Percentiles rank a stretch among this genome's conserved stretches.
phyloP scores from a whole-genome alignment of 1,140 invertebrate species.

The Vanessa tameamea region DNA sequence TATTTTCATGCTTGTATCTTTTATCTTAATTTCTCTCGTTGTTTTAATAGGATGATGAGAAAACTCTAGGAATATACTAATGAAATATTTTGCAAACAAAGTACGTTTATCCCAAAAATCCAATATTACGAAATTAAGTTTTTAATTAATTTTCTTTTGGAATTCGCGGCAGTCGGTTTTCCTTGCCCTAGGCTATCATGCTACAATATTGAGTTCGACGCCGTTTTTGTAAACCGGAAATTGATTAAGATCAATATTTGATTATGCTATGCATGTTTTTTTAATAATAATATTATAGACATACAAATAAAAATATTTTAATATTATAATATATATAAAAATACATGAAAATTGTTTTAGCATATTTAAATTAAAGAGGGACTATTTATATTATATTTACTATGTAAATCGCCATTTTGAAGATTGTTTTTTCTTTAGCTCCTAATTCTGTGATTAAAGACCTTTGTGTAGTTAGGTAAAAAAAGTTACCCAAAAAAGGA shows the following conservation, averaged over 20 bases:
- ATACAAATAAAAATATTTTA: background rate
- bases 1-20: constrained; percentile 11
- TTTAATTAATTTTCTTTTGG: constrained; percentile 74
- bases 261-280: constrained; percentile 24
- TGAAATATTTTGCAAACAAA: constrained; percentile 55
- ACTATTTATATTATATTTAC: background rate
- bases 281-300: background rate
- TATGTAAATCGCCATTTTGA: background rate
- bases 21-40: constrained; percentile 31
- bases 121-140: constrained; percentile 69
- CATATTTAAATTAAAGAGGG: background rate
- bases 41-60: constrained; percentile 37
- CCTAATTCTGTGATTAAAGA: no score
- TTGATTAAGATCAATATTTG: constrained; percentile 49
- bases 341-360: background rate
- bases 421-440: background rate
- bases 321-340: background rate
- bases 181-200: constrained; percentile 51
- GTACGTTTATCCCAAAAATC: constrained; percentile 57
- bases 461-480: no score
- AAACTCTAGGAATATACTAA: constrained; percentile 39
- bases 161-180: constrained; percentile 62
- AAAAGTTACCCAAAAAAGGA: no score
- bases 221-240: constrained; percentile 56
- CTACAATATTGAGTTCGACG: constrained; percentile 58